Evolutionary conservation across 2,797 vertebrate genomes (phyloP), one percentile per base, ranked within the genome.

Genomic region (Leucoraja ocellata): DNA sequence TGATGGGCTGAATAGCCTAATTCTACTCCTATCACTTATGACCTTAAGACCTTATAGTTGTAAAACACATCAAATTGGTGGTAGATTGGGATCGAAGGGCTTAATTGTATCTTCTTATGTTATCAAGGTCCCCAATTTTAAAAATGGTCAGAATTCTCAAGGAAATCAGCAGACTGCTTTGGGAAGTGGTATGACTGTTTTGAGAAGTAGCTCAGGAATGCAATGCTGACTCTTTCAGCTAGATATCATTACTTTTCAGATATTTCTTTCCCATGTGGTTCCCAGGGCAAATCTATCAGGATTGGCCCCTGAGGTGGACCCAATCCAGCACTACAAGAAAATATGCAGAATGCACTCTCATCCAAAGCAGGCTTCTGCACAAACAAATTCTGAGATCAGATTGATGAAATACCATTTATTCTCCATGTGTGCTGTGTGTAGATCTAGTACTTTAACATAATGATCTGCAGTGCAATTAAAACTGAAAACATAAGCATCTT

Each of bases 331-430:
- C 36, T 46, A 58, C 68, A 92, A 58, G 25, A 58, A 46, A 92
- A 76, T 65, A 88, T 92, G 65, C 71, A 46, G 71, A 92, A 92
- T 74, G 68, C 71, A 92, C 90, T 73, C 58, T 21, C 8, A 18
- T 92, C 71, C 65, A 92, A 92, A 74, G 71, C 90, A 76, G 71
- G 68, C 13, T 74, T 92, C 76, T 54, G 71, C 73, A 23, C 90
- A 91, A 91, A 91, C 88, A 92, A 46, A 58, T 76, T 92, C 71
- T 74, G 13, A 92, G 90, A 76, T 92, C 6, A 21, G 90, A 76
- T 92, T 92, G 74, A 92, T 76, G 90, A 32, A 71, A 92, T 54
- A 54, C 71, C 71, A 92, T 71, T 71, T 76, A 92, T 92, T 76
- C 90, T 71, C 90, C 11, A 74, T 63, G 58, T 39, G 68, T 76